phyloP scores from a whole-genome alignment of 2,888 invertebrate species.

The Drosophila pegasa region DNA sequence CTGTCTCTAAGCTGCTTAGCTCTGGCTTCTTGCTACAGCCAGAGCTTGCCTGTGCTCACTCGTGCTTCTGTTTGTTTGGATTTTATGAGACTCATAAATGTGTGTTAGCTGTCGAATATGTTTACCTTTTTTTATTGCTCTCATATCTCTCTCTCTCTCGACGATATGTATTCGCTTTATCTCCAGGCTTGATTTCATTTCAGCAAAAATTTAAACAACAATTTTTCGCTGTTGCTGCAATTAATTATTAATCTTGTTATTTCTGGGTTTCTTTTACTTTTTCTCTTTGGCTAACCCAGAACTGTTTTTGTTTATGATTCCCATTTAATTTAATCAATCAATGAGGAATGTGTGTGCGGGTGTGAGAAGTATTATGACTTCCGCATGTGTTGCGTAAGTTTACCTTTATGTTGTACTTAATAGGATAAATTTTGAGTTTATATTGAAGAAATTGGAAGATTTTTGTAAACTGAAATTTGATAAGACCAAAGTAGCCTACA shows the following conservation, averaged over 20 bases:
- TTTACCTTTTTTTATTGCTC: constrained; percentile 49
- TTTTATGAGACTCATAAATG: constrained; percentile 50
- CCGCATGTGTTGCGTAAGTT: not conserved
- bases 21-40: constrained; percentile 9
- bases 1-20: constrained; percentile 33
- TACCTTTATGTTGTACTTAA: not conserved
- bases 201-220: constrained; percentile 60
- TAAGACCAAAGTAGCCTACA: too few relatives aligned
- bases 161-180: constrained; percentile 41
- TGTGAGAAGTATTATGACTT: not conserved
- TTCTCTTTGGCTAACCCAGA: not conserved
- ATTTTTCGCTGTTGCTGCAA: constrained; percentile 33
- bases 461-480: too few relatives aligned
- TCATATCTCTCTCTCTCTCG: constrained; percentile 29
- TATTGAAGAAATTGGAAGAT: not conserved
- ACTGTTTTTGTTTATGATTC: constrained; percentile 21
- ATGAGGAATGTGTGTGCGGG: constrained; percentile 5
- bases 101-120: constrained; percentile 37
- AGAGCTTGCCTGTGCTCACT: constrained; percentile 8
- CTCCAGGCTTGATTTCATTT: constrained; percentile 51
- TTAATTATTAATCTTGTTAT: constrained; percentile 47
- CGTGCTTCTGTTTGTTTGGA: constrained; percentile 29
- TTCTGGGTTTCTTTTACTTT: constrained; percentile 9
- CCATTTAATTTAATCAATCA: constrained; percentile 55
- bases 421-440: not conserved